Base-by-base conservation (phyloP, 2,888 invertebrate genomes). In the Strigamia maritima region DNA sequence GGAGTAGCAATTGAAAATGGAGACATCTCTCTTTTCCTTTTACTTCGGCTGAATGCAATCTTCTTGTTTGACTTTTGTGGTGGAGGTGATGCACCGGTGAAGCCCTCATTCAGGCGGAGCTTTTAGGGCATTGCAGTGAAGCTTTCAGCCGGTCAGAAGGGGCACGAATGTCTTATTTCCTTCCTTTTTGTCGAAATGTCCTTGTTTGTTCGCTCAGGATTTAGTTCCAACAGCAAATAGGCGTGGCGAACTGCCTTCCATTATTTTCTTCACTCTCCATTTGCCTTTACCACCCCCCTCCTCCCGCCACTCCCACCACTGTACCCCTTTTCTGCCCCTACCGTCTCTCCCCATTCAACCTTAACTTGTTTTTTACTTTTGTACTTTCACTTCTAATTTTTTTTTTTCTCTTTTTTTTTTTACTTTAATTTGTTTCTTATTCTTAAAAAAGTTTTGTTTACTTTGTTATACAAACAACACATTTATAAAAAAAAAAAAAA, bases 11-110 rank as follows among this genome's bases (percentile, higher is more conserved):
- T 60, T 60, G 60, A 60, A 60, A 60, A 60, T 60, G 60, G 60
- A 60, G 60, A 60, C 24, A 24, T 60, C 60, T 60, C 60, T 24
- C 60, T 60, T 60, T 60, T n/a, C 60, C 24, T 60, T 60, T 60
- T 60, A 60, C 60, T 60, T 60, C 10, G 22, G 22, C 22, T 60
- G 60, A 60, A 60, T 60, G 60, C 60, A 60, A 60, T 60, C 60
- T 60, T 60, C 60, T 60, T 60, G 60, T 60, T 60, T 60, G 60
- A 60, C 60, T 60, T 60, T 60, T 60, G 60, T 60, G 60, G 60
- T 60, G 60, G 60, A 60, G 60, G 60, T 60, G 60, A 60, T 60
- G 60, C 60, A 24, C 19, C 60, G 60, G 60, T 60, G 60, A 60
- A 60, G 60, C 60, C 60, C 60, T 24, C 60, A 19, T 60, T 60